Evolutionary conservation across 2,888 invertebrate species (phyloP).

Genomic region (Phengaris arion): DNA sequence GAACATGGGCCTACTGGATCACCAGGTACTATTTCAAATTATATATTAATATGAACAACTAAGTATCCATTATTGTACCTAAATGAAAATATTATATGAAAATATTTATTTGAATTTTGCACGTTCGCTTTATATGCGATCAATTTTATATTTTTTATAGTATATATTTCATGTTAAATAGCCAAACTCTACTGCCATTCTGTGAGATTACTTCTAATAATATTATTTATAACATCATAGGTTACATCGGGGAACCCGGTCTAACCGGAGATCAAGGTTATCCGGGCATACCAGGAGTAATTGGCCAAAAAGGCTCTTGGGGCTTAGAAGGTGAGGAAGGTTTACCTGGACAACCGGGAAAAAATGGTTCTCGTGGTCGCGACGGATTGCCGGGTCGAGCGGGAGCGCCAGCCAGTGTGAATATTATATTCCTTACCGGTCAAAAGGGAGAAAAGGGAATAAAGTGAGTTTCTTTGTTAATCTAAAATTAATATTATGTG

Average conservation of each 20-base stretch:
- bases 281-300: slow-evolving; percentile 51
- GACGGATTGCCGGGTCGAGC: slow-evolving; percentile 76
- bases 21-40: slow-evolving; percentile 55
- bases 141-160: no score
- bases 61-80: no score
- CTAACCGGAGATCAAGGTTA: slow-evolving; percentile 41
- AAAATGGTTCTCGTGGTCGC: slow-evolving; percentile 70
- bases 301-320: slow-evolving; percentile 58
- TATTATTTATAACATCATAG: slow-evolving; percentile 42
- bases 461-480: slow-evolving; percentile 48
- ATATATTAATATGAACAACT: no score
- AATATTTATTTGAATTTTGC: no score
- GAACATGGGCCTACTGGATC: slow-evolving; percentile 80
- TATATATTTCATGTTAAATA: background rate
- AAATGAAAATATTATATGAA: no score
- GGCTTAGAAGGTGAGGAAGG: slow-evolving; percentile 71
- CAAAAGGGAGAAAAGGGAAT: slow-evolving; percentile 70
- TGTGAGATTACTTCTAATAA: background rate
- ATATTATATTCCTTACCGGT: slow-evolving; percentile 61
- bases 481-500: background rate
- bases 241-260: slow-evolving; percentile 70
- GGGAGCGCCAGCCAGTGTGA: slow-evolving; percentile 67
- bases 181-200: background rate
- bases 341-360: slow-evolving; percentile 67
- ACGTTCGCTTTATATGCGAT: no score